Evolutionary conservation across 2,888 invertebrate species (phyloP).

Genomic region (Steinernema carpocapsae): DNA sequence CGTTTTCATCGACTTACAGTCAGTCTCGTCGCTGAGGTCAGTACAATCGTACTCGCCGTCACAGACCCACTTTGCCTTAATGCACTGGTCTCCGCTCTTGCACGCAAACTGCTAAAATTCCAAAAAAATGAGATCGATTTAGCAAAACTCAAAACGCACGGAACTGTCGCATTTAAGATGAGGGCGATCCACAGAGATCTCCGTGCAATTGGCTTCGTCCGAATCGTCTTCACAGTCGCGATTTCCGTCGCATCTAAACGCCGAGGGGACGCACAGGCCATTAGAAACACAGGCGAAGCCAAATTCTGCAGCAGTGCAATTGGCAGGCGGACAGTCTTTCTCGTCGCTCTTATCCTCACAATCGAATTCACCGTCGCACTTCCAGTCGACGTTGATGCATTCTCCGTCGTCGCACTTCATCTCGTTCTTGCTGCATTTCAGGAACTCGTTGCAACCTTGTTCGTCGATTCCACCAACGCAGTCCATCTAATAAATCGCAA

Average conservation of each 20-base stretch:
- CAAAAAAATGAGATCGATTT: background rate
- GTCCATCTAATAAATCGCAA: conserved; percentile 1
- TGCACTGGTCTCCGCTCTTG: conserved; percentile 18
- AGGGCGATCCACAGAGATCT: background rate
- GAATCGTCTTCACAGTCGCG: background rate
- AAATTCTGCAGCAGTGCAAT: background rate
- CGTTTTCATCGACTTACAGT: conserved; percentile 32
- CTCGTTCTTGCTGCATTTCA: conserved; percentile 80
- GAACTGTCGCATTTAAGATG: background rate
- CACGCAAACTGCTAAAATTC: conserved; percentile 9
- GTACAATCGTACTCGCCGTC: conserved; percentile 39
- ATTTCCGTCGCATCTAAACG: background rate
- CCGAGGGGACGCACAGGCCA: background rate
- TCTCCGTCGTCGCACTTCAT: conserved; percentile 77
- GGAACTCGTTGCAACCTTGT: background rate
- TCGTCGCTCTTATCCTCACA: conserved; percentile 76
- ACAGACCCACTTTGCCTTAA: conserved; percentile 23
- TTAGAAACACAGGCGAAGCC: background rate
- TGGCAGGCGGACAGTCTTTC: background rate
- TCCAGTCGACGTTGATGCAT: conserved; percentile 76
- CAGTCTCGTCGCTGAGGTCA: conserved; percentile 36
- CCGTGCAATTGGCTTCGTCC: background rate
- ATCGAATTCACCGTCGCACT: conserved; percentile 82
- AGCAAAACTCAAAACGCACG: background rate
- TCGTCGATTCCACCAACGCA: conserved; percentile 6